Percentiles rank a stretch among this genome's conserved stretches.
Evolutionary conservation across 2,113 vertebrate species (phyloP).

Genomic region (Petrocephalus microphthalmus): DNA sequence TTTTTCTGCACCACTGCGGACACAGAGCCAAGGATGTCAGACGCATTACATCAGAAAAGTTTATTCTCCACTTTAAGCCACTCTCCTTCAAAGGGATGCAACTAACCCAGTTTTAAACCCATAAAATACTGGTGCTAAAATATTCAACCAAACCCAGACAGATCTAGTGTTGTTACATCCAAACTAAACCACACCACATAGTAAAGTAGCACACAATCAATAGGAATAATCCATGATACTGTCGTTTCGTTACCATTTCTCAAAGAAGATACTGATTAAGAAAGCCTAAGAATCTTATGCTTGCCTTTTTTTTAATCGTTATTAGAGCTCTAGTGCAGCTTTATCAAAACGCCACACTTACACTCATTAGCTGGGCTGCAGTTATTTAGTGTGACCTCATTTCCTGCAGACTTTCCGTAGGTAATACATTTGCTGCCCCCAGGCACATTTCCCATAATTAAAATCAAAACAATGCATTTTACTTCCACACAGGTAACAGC

Average conservation of each 20-base stretch:
- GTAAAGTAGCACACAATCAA: neutral
- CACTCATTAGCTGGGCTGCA: neutral
- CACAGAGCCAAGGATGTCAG: neutral
- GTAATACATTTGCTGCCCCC: neutral
- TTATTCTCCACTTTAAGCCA: neutral
- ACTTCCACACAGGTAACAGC: neutral
- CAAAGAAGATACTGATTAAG: neutral
- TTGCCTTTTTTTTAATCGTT: neutral
- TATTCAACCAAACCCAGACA: neutral
- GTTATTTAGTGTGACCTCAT: constrained; percentile 4
- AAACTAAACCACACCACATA: neutral
- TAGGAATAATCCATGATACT: neutral
- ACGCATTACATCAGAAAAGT: neutral
- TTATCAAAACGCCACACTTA: constrained; percentile 7
- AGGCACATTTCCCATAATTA: constrained; percentile 18
- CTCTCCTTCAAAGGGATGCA: neutral
- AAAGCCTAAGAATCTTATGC: neutral
- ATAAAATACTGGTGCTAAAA: neutral
- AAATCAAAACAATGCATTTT: constrained; percentile 17
- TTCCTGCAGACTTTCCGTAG: neutral
- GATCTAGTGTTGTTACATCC: neutral
- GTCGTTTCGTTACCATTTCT: neutral
- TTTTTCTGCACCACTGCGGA: neutral
- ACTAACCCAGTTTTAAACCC: neutral
- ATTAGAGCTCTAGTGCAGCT: neutral